Evolutionary conservation across 2,888 invertebrate species (phyloP).

Genomic region (Hirtodrosophila cameraria): DNA sequence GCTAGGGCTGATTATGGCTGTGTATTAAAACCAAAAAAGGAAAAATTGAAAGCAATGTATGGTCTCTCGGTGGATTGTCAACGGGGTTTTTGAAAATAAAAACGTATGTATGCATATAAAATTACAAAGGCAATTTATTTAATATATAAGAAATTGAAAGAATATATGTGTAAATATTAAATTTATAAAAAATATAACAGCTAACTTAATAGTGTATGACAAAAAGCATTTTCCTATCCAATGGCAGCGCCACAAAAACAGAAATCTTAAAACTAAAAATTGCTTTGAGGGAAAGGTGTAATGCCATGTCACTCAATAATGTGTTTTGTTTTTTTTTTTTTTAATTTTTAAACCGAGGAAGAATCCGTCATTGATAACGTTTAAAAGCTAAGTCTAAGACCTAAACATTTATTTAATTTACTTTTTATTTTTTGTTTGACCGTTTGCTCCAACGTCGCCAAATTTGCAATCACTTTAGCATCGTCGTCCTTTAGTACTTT

Average conservation of each 20-base stretch:
- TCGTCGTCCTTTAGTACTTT: conserved; percentile 78
- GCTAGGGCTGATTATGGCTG: conserved; percentile 16
- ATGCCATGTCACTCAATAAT: conserved; percentile 34
- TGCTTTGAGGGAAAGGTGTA: conserved; percentile 44
- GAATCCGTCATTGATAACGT: conserved; percentile 64
- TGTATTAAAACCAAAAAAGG: conserved; percentile 10
- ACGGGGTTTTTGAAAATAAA: conserved; percentile 35
- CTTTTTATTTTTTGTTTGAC: conserved; percentile 67
- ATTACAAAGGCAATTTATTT: conserved; percentile 71
- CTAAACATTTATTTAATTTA: conserved; percentile 71
- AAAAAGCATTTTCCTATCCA: conserved; percentile 67
- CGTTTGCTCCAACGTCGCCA: conserved; percentile 30
- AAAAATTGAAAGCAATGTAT: conserved; percentile 9
- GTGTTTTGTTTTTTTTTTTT: conserved; percentile 21
- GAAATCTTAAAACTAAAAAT: conserved; percentile 70
- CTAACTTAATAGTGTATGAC: conserved; percentile 75
- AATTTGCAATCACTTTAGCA: conserved; percentile 74
- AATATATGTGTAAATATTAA: conserved; percentile 48
- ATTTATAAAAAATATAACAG: conserved; percentile 61
- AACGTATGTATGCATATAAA: conserved; percentile 27
- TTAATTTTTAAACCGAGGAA: conserved; percentile 71
- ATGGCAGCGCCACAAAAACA: conserved; percentile 66
- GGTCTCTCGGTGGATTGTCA: conserved; percentile 71
- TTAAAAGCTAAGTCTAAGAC: conserved; percentile 79
- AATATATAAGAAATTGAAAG: conserved; percentile 51